Evolutionary conservation across 2,888 invertebrate species (phyloP), one percentile per base, ranked within the genome.

Genomic region (Microctonus brassicae): DNA sequence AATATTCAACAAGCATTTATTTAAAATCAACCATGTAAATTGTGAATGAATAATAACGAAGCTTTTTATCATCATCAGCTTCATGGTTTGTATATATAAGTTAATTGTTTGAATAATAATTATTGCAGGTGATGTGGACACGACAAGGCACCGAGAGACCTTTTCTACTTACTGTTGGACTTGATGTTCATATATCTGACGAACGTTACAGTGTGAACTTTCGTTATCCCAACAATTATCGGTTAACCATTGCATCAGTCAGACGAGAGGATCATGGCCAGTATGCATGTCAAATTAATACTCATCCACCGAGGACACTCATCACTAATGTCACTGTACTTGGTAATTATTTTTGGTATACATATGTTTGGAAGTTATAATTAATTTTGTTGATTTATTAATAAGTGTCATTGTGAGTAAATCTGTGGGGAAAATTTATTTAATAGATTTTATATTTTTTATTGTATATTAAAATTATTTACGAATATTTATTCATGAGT

Each of bases 201-300:
- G 90, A 89, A 53, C 89, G 93, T 68, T 90, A 92, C 82, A 89
- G 91, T 70, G 90, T 93, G 36, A 91, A 91, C 83, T 93, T 91
- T 83, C 92, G 92, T 85, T 93, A 93, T 83, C 93, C 93, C 3
- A 93, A 92, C 85, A 93, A 93, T 82, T 93, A 93, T 93, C 89
- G 92, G 70, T 88, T 93, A 52, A 90, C 91, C 77, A 93, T 94
- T 83, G 92, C 93, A 83, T 92, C 93, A 68, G 93, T 94, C 42
- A 92, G 92, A 81, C 90, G 90, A 74, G 90, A 92, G 34, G 94
- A 94, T 83, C 92, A 91, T 57, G 94, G 94, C 24, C 88, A 92
- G 70, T 94, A 94, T 84, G 93, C 94, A 90, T 94, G 94, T 88
- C 94, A 94, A 91, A 93, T 94, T 84, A 94, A 94, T 70, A 94